phyloP scores from a whole-genome alignment of 1,140 invertebrate species.

The Chironomus striatipennis region DNA sequence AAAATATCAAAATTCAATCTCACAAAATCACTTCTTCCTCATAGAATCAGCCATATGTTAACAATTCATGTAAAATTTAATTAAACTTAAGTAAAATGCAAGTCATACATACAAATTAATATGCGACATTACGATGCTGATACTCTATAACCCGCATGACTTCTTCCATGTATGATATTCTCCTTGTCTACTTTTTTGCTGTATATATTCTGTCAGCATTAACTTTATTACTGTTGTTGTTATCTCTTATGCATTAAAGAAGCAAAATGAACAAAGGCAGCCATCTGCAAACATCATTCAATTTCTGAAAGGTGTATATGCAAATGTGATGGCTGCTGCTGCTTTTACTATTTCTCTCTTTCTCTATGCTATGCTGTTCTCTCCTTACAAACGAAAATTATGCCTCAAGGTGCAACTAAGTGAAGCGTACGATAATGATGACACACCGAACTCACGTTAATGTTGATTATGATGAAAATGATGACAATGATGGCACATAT shows the following conservation, averaged over 20 bases:
- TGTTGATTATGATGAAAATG: too few relatives aligned
- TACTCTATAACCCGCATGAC: constrained; percentile 9
- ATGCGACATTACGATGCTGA: neutral
- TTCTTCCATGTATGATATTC: neutral
- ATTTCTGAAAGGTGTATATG: neutral
- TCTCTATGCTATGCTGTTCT: too few relatives aligned
- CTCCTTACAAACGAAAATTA: neutral
- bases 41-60: too few relatives aligned
- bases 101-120: too few relatives aligned
- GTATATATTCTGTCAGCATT: neutral
- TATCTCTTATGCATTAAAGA: constrained; percentile 11
- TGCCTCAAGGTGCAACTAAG: constrained; percentile 15
- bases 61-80: too few relatives aligned
- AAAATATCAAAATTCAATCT: too few relatives aligned
- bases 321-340: constrained; percentile 6
- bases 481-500: too few relatives aligned
- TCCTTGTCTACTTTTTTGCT: neutral
- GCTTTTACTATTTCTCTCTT: neutral
- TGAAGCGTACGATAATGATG: constrained; percentile 7
- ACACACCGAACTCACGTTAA: neutral
- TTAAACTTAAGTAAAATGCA: too few relatives aligned
- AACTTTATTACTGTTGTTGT: neutral
- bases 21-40: too few relatives aligned
- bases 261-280: constrained; percentile 16
- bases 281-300: constrained; percentile 23